Conservation (phyloP, 2,797 vertebrate species). For the Miichthys miiuy region DNA sequence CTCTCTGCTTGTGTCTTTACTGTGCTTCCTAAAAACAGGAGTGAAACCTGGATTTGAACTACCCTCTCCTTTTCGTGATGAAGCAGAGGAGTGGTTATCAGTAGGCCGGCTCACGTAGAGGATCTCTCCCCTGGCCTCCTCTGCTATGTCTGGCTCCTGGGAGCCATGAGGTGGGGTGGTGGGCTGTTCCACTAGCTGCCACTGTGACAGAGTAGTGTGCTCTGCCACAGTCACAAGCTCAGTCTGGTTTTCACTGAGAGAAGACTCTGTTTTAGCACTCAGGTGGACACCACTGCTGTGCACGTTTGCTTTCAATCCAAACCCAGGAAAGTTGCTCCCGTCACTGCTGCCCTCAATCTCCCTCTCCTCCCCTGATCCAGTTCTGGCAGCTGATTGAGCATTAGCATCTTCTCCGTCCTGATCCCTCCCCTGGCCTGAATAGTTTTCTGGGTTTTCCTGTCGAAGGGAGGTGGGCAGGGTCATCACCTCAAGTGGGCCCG, state of each 20-base stretch:
- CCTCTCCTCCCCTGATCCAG: slow-evolving; percentile 69
- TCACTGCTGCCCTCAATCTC: slow-evolving; percentile 82
- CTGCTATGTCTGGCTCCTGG: slow-evolving; percentile 48
- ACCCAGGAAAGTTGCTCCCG: slow-evolving; percentile 55
- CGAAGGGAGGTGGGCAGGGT: slow-evolving; percentile 72
- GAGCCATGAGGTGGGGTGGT: slow-evolving; percentile 55
- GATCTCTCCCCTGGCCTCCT: slow-evolving; percentile 82
- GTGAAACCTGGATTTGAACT: slow-evolving; percentile 49
- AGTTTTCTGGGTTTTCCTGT: slow-evolving; percentile 82
- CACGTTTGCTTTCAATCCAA: slow-evolving; percentile 52
- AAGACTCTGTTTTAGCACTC: slow-evolving; percentile 41
- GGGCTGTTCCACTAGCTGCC: slow-evolving; percentile 78
- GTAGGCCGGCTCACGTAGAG: slow-evolving; percentile 71
- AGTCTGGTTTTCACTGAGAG: slow-evolving; percentile 44
- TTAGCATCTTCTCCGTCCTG: slow-evolving; percentile 63
- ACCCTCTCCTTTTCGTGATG: slow-evolving; percentile 34
- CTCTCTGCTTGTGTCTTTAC: slow-evolving; percentile 37
- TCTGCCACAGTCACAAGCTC: slow-evolving; percentile 60
- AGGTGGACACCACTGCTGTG: slow-evolving; percentile 36
- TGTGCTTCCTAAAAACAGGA: slow-evolving; percentile 62
- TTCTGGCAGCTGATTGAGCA: slow-evolving; percentile 22
- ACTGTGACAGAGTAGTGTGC: slow-evolving; percentile 77
- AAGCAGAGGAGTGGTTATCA: slow-evolving; percentile 46
- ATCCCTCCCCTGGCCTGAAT: slow-evolving; percentile 85
- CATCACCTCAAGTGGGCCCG: slow-evolving; percentile 80